phyloP scores from a whole-genome alignment of 2,888 invertebrate species.

The Aspidiotus destructor region DNA sequence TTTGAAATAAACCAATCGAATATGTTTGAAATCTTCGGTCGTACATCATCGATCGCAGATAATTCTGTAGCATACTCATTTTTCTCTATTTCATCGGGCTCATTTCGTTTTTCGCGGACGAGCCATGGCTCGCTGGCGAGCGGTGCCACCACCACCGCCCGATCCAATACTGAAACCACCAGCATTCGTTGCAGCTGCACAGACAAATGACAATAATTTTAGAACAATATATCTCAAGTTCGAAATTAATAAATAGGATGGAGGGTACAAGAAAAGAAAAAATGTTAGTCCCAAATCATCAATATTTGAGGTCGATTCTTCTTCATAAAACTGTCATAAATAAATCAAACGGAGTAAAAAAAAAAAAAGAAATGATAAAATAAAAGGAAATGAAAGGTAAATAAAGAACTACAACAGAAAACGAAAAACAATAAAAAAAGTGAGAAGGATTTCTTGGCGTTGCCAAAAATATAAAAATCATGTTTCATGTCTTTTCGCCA shows the following conservation, averaged over 20 bases:
- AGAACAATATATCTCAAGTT: no score
- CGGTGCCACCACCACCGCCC: conserved; percentile 8
- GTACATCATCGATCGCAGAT: no score
- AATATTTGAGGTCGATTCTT: background rate
- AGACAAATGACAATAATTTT: background rate
- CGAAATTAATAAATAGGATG: background rate
- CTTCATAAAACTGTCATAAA: background rate
- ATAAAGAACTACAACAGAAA: background rate
- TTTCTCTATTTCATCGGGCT: background rate
- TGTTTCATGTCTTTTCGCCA: no score
- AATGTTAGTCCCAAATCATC: background rate
- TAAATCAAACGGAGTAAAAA: no score
- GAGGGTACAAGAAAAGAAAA: background rate
- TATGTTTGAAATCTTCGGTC: no score
- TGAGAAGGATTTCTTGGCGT: no score
- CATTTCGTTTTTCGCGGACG: conserved; percentile 10
- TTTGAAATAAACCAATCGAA: no score
- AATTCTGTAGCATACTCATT: no score
- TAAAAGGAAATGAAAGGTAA: background rate
- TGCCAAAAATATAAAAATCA: no score
- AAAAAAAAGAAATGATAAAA: no score
- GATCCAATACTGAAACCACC: conserved; percentile 18
- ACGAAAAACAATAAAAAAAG: no score
- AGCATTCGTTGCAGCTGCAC: background rate
- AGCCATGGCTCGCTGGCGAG: background rate